Base-by-base conservation (phyloP, 2,888 invertebrate species). In the Eilema depressum region DNA sequence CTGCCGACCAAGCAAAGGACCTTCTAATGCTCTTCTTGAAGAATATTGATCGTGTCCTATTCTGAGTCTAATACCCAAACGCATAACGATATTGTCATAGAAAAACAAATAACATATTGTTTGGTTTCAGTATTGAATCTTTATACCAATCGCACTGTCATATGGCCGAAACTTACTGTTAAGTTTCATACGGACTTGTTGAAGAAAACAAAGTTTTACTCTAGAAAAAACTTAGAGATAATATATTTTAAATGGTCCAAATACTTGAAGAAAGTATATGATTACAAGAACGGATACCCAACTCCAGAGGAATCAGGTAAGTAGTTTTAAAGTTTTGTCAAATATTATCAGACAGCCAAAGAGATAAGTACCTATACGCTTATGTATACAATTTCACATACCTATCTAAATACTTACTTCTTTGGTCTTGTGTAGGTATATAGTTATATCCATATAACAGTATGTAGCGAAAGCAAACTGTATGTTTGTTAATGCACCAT, bases 161-260 rank as follows among this genome's bases (percentile, higher is more conserved):
- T 60, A 60, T 81, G 81, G 81, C 30, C 63, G 14, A 64, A 11
- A 0, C 12, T 23, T 11, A 33, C 69, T 10, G 63, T 67, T 12
- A 62, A 28, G 20, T 74, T 74, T 17, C 70, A 68, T 26, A 20
- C 30, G 11, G 65, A 71, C 11, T 62, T 78, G 3, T 33, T 81
- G 41, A 60, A 62, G 4, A 53, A 60, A 68, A 77, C 81, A 0
- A 69, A 65, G 25, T 33, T 68, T 37, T 72, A 75, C 37, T 60
- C 53, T 17, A 26, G 53, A 25, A 20, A 57, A 14, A 12, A 75
- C n/a, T 59, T 81, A 25, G 41, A 57, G 63, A 66, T 28, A 26
- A 69, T 77, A 4, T 83, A 79, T 68, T 75, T 76, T 1, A 64
- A 78, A 20, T 85, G 80, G 82, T 14, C 63, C 10, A 28, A 28